Percentiles rank a stretch among this genome's conserved stretches.
These are phyloP conservation scores for Lutjanus argentimaculatus DNA, from an alignment of 2,797 vertebrate genomes.

Conservation along the genomic window DNA sequence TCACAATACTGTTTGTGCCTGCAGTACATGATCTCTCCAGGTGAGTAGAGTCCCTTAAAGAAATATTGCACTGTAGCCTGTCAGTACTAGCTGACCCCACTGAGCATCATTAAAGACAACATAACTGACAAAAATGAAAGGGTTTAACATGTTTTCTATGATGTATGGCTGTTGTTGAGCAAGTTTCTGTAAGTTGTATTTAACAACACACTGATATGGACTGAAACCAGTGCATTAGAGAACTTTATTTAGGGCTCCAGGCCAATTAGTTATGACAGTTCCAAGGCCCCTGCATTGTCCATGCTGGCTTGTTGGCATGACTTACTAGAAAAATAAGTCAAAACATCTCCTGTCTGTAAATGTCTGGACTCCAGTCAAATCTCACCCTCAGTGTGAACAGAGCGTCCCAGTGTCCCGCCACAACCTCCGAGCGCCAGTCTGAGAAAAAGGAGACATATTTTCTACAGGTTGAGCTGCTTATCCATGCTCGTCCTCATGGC, in stretches of 20 bases:
- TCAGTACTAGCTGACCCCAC: neutral
- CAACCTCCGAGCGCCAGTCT: slow-evolving; percentile 17
- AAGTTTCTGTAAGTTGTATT: neutral
- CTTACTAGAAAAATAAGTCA: neutral
- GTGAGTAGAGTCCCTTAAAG: neutral
- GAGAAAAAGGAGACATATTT: slow-evolving; percentile 52
- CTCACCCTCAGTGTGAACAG: neutral
- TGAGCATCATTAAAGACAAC: neutral
- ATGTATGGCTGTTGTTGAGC: neutral
- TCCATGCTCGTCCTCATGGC: slow-evolving; percentile 32
- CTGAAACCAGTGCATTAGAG: neutral
- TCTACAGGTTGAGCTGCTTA: slow-evolving; percentile 67
- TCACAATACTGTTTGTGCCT: neutral
- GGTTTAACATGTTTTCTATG: neutral
- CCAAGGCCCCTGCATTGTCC: neutral
- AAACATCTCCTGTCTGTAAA: slow-evolving; percentile 15
- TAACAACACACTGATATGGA: neutral
- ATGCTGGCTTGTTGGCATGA: neutral
- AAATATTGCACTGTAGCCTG: neutral
- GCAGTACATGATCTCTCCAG: neutral
- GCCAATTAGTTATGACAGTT: neutral
- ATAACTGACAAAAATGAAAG: neutral
- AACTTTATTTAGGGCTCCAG: neutral
- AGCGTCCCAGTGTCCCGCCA: slow-evolving; percentile 6
- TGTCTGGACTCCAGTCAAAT: slow-evolving; percentile 19